Base-by-base conservation (phyloP, 2,888 invertebrate species). In the Dryomyza anilis region DNA sequence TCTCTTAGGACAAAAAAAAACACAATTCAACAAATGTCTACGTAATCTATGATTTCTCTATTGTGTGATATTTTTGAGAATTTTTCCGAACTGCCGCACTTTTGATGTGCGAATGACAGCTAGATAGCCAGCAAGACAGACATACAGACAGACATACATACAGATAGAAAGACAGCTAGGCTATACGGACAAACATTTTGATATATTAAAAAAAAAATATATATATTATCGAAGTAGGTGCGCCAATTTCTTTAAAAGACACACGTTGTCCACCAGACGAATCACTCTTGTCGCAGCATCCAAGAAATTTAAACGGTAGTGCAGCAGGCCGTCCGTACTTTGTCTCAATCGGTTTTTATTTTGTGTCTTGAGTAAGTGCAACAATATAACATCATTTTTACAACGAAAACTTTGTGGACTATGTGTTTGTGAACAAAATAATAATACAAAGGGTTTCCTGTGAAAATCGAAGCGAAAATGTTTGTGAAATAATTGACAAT, bases 241-340 rank as follows among this genome's bases (percentile, higher is more conserved):
- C 39, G 50, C 56, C 60, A 69, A 68, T 63, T 71, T 69, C 72
- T 75, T 76, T 76, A 76, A 74, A 75, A 76, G 76, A 71, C 72
- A 67, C 63, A 36, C 69, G 68, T 50, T 39, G 65, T 63, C 65
- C 55, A 63, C 67, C 66, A 64, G 70, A 73, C 71, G 78, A 79
- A 81, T 80, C 81, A 81, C 81, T 82, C 79, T 78, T 76, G 79
- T 81, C 76, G 79, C 78, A 79, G 78, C 76, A 78, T 78, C 75
- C 73, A 75, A 74, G 75, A 74, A 77, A 77, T 72, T 77, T 77
- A 77, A 75, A 79, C 79, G 75, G 65, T 68, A 65, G 63, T 67
- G 45, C 61, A n/a, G n/a, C n/a, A 53, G 67, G 64, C 69, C 71
- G 71, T 65, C 68, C 68, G 68, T 67, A 63, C 60, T 64, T 69